Percentiles rank a stretch among this genome's conserved stretches.
Conservation (phyloP, 2,113 vertebrate genomes). For the Lagopus muta region DNA sequence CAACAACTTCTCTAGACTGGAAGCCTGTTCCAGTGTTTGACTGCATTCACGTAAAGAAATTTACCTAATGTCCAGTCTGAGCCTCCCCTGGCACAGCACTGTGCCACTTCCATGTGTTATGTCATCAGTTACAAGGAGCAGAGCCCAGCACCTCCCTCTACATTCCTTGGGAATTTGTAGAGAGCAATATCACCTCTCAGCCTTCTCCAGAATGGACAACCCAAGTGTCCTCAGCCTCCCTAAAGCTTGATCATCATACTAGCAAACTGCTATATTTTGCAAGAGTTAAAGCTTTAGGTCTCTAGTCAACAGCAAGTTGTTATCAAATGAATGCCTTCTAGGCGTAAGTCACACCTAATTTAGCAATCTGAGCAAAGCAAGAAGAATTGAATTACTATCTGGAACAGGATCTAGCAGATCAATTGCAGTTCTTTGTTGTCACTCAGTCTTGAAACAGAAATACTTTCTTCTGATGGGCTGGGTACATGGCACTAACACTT, state of each 20-base stretch:
- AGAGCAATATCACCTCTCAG: neutral
- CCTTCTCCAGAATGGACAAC: neutral
- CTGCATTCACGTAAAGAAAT: neutral
- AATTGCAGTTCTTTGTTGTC: slow-evolving; percentile 32
- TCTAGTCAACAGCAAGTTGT: slow-evolving; percentile 38
- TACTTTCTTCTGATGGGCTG: slow-evolving; percentile 34
- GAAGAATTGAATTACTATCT: slow-evolving; percentile 46
- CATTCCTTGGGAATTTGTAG: neutral
- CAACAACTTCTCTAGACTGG: neutral
- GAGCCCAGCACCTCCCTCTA: neutral
- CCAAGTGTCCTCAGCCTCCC: neutral
- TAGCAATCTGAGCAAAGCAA: slow-evolving; percentile 58
- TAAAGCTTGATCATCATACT: neutral
- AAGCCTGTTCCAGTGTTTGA: neutral
- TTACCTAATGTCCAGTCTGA: neutral
- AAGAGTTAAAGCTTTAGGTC: slow-evolving; percentile 28
- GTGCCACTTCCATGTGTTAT: neutral
- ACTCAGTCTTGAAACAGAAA: slow-evolving; percentile 31
- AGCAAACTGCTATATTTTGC: neutral
- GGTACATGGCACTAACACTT: slow-evolving; percentile 28
- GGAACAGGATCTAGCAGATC: slow-evolving; percentile 46
- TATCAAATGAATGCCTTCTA: slow-evolving; percentile 34
- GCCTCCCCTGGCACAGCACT: neutral
- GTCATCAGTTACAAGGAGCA: neutral
- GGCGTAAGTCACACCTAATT: slow-evolving; percentile 67